Evolutionary conservation across 1,140 invertebrate species (phyloP), one percentile per base, ranked within the genome.

Genomic region (Drosophila eugracilis): DNA sequence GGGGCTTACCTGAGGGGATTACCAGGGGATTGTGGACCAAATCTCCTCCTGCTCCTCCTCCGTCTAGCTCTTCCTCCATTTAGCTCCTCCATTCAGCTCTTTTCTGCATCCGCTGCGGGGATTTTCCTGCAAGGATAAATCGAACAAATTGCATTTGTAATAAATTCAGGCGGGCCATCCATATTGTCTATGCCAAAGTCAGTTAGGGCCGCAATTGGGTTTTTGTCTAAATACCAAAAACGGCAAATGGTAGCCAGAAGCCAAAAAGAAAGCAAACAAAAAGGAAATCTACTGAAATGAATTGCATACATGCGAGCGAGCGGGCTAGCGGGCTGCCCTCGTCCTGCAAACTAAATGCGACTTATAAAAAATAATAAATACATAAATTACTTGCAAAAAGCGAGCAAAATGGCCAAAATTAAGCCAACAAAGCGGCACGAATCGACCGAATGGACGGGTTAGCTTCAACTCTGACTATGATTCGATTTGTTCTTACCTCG

Each of bases 101-200:
- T 17, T 12, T 44, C 5, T 4, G 37, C 1, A 6, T n/a, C n/a
- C n/a, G n/a, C n/a, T n/a, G n/a, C 5, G 2, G 2, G 5, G 34
- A 6, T 14, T 36, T 19, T 24, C 28, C 55, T 66, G 62, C n/a
- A 50, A 48, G 26, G 17, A 9, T 52, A 50, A 65, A 21, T 1
- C 14, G 39, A 58, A 67, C 44, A 65, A 67, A 67, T 67, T 67
- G 36, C 37, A 53, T 70, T 70, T 70, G 49, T 70, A 57, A 67
- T 66, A 67, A 67, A 66, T 66, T 63, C 10, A 28, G 30, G 17
- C 30, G 17, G 3, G 41, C 21, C 41, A 44, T 26, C 28, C 65
- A 71, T 71, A 72, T 71, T 72, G 67, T 72, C 22, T 59, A 55
- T 72, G 65, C 65, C 67, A 71, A 49, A 71, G 63, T 34, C 67